A percentile compares a stretch with the other conserved stretches of the same genome.
Evolutionary conservation across 2,888 invertebrate genomes (phyloP).

Genomic region (Plebejus anna): DNA sequence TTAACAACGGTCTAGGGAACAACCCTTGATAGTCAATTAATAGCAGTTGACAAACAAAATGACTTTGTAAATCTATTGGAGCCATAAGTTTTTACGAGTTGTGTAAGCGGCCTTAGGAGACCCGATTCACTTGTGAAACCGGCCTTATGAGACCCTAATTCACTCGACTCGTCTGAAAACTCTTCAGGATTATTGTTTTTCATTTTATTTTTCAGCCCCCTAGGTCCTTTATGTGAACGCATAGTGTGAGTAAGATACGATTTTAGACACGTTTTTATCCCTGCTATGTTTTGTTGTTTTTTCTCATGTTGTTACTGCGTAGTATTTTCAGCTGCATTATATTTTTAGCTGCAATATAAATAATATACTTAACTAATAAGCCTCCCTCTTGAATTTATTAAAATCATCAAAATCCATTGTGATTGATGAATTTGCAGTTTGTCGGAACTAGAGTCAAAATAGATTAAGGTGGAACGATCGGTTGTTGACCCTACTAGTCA

Average conservation of each 20-base stretch:
- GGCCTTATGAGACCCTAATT: constrained; percentile 18
- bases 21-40: constrained; percentile 8
- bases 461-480: too few species aligned
- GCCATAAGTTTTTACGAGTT: constrained; percentile 13
- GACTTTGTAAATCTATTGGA: constrained; percentile 13
- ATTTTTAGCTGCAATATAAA: background rate
- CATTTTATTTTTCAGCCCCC: constrained; percentile 14
- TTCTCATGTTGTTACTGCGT: background rate
- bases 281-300: constrained; percentile 1
- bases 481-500: too few species aligned
- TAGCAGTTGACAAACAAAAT: constrained; percentile 9
- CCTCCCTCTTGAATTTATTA: too few species aligned
- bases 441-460: too few species aligned
- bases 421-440: too few species aligned
- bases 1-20: background rate
- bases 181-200: constrained; percentile 25
- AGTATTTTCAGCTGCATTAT: background rate
- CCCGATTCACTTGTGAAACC: background rate
- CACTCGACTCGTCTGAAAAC: constrained; percentile 20
- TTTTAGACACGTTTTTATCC: constrained; percentile 26
- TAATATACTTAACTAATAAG: too few species aligned
- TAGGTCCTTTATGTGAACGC: background rate
- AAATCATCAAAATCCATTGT: too few species aligned
- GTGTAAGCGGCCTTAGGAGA: constrained; percentile 12
- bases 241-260: constrained; percentile 17